These are phyloP conservation scores for Pterostichus niger DNA, from an alignment of 2,888 invertebrate genomes.

Conservation along the genomic window DNA sequence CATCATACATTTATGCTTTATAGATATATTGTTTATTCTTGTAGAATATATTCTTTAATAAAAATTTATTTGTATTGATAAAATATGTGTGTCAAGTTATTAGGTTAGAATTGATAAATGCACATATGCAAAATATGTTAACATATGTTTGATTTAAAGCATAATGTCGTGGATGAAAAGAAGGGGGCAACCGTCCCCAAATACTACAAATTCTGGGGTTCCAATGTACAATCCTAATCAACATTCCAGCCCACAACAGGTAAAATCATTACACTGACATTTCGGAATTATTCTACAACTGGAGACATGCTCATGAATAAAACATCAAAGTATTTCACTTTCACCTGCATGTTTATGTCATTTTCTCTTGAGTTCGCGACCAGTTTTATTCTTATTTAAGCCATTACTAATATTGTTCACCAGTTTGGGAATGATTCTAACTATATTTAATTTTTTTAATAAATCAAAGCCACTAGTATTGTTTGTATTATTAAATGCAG, in stretches of 20 bases:
- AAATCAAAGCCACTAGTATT: slow-evolving; percentile 27
- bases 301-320: slow-evolving; percentile 18
- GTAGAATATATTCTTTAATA: slow-evolving; percentile 27
- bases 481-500: slow-evolving; percentile 71
- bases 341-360: slow-evolving; percentile 27
- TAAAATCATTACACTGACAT: slow-evolving; percentile 67
- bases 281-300: slow-evolving; percentile 26
- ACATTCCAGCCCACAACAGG: slow-evolving; percentile 74
- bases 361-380: slow-evolving; percentile 6
- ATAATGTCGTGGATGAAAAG: slow-evolving; percentile 76
- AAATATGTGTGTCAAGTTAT: slow-evolving; percentile 43
- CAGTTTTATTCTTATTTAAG: slow-evolving; percentile 10
- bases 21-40: slow-evolving; percentile 25
- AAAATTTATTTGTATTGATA: slow-evolving; percentile 11
- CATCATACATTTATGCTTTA: slow-evolving; percentile 19
- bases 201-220: slow-evolving; percentile 72
- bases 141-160: slow-evolving; percentile 61
- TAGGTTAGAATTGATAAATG: slow-evolving; percentile 48
- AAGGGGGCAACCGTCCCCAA: slow-evolving; percentile 73
- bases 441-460: not conserved
- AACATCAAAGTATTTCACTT: slow-evolving; percentile 2
- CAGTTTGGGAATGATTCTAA: slow-evolving; percentile 43
- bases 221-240: slow-evolving; percentile 76
- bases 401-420: slow-evolving; percentile 24
- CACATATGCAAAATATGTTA: slow-evolving; percentile 35